Base-by-base conservation (phyloP, 2,888 invertebrate genomes). In the Zygothrica quintamaculata region DNA sequence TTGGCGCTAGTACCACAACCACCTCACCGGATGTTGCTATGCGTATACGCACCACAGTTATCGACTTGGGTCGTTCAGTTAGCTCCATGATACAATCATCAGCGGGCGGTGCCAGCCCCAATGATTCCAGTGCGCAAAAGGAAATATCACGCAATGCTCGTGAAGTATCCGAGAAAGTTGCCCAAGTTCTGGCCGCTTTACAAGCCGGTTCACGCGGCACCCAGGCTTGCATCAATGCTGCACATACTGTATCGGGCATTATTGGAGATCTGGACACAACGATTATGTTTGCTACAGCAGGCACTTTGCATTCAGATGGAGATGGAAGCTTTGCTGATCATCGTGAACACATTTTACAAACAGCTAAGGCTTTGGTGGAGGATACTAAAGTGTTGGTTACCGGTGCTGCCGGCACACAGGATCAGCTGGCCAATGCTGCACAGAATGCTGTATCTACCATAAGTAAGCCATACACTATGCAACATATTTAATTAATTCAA, bases 221-320 rank as follows among this genome's bases (percentile, higher is more conserved):
- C 0, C 99, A 99, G 91, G 99, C 99, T 0, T 99, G 99, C 89
- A 99, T 99, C 84, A 98, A 99, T 92, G 99, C 99, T 0, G 98
- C 99, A 0, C 97, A 97, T 79, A 99, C 99, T 3, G 99, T 99
- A 13, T 97, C 97, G 8, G 99, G 99, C 68, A 96, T 99, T 78
- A 98, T 99, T 77, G 99, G 99, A 0, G 98, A 98, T 88, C 92
- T 99, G 66, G 99, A 99, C 90, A 99, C 99, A 36, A 99, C 99
- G 46, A 99, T 99, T 72, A 96, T 99, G 95, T 99, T 99, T 92
- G 99, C 99, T 15, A 99, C 99, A 0, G 99, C 99, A 1, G 99
- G 96, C 2, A 99, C 99, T 0, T 93, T 99, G 9, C 98, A 98
- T 88, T 96, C 99, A 0, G 98, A 99, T 81, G 95, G 95, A 69